Evolutionary conservation across 2,888 invertebrate genomes (phyloP).

Genomic region (Pammene aurita): DNA sequence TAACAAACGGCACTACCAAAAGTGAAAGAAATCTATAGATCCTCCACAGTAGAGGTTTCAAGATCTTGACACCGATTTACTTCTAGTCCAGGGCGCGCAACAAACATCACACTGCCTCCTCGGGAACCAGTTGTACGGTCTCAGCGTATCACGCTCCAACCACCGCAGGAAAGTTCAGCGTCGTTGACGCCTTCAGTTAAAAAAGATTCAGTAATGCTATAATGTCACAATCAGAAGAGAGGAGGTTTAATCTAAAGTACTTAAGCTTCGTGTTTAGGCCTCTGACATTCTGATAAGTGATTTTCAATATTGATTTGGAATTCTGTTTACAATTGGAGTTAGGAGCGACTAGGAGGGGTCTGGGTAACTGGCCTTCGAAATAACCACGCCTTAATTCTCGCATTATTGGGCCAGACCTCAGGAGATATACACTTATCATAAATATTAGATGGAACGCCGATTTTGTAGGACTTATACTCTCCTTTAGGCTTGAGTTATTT

Average conservation of each 20-base stretch:
- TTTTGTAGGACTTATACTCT: slow-evolving; percentile 33
- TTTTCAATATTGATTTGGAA: neutral
- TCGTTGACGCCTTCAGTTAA: neutral
- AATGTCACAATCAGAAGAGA: neutral
- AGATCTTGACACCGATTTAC: no score
- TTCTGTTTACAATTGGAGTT: neutral
- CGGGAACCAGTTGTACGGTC: neutral
- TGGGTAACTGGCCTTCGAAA: neutral
- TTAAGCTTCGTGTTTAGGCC: neutral
- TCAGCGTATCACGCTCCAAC: neutral
- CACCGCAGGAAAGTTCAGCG: neutral
- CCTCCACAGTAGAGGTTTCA: no score
- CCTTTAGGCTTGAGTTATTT: neutral
- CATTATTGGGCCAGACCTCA: neutral
- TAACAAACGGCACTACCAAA: no score
- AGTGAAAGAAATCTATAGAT: no score
- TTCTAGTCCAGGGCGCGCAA: no score
- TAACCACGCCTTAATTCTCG: neutral
- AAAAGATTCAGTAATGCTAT: neutral
- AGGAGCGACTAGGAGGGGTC: neutral
- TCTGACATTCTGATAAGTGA: slow-evolving; percentile 1
- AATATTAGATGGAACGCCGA: slow-evolving; percentile 3
- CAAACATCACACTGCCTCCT: neutral
- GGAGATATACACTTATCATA: neutral
- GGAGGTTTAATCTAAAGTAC: neutral